These are phyloP conservation scores for Bombus terrestris DNA, from an alignment of 1,140 invertebrate genomes.

Conservation along the genomic window DNA sequence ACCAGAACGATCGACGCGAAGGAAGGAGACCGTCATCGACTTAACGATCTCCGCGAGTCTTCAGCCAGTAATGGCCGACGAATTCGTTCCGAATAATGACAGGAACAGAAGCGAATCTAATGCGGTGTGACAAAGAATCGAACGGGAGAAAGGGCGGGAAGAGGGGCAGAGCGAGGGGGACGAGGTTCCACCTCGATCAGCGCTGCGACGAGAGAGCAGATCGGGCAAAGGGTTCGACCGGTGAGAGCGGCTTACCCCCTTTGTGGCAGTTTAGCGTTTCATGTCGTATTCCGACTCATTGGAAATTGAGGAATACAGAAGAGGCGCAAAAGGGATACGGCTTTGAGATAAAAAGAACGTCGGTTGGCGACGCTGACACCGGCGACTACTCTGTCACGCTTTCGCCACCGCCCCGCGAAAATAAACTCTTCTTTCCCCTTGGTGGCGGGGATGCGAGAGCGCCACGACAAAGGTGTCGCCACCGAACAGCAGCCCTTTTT, in stretches of 20 bases:
- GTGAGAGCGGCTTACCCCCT: slow-evolving; percentile 71
- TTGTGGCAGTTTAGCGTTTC: slow-evolving; percentile 82
- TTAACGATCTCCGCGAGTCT: not conserved
- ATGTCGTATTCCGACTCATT: slow-evolving; percentile 83
- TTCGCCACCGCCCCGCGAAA: slow-evolving; percentile 54
- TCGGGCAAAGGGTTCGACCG: slow-evolving; percentile 61
- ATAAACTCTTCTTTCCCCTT: slow-evolving; percentile 57
- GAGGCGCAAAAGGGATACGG: slow-evolving; percentile 76
- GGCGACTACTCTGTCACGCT: slow-evolving; percentile 39
- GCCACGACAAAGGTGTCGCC: slow-evolving; percentile 60
- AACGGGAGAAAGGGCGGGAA: slow-evolving; percentile 28
- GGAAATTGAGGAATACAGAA: slow-evolving; percentile 81
- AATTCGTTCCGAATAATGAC: slow-evolving; percentile 49
- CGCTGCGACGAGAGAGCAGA: slow-evolving; percentile 19
- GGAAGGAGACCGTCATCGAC: not conserved
- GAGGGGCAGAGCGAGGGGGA: slow-evolving; percentile 24
- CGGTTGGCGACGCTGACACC: slow-evolving; percentile 51
- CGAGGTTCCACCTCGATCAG: slow-evolving; percentile 39
- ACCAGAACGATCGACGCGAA: slow-evolving; percentile 6
- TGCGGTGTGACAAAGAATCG: slow-evolving; percentile 58
- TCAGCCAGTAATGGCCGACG: not conserved
- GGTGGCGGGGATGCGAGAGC: not conserved
- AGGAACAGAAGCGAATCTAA: slow-evolving; percentile 53
- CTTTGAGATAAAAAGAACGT: slow-evolving; percentile 81
- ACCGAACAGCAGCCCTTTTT: slow-evolving; percentile 31